Evolutionary conservation across 35 echinoderm and acorn worm genomes (phyloP), one percentile per base, ranked within the genome.

Genomic region (Chiridota heheva): DNA sequence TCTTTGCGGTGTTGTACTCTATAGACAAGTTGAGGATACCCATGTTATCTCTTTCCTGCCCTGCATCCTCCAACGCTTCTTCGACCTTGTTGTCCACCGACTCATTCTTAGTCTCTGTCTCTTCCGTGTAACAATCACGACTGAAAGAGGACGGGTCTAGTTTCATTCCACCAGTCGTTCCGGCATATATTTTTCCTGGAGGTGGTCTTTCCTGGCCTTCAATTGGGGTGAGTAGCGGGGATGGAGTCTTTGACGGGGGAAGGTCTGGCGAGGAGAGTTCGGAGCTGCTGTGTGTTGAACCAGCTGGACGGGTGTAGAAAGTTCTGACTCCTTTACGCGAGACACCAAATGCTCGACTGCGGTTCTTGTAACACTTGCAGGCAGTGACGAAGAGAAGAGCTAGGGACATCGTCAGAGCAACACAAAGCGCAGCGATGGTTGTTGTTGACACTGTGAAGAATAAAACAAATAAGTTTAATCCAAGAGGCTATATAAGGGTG

Each of bases 101-200:
- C 41, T 86, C 76, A 32, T 59, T 81, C 69, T 96, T 90, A 29
- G 83, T 72, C 26, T 90, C 87, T 3, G 81, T 70, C n/a, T 85
- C 92, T 45, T 96, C 92, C 1, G 92, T 85, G 68, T 96, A 96
- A 20, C 87, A 90, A 58, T 96, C 92, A 61, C 82, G 86, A 53
- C 85, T 90, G 20, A 96, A 73, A 5, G 87, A 90, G 0, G 80
- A 28, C 17, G 92, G 92, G 57, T 96, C 92, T 31, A 96, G 45
- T 34, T 87, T 90, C 16, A 48, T 63, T 7, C 76, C 68, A 33
- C 87, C 92, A 5, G 81, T 86, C 33, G 75, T 83, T 17, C 82
- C 80, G 40, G 75, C 72, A 63, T 85, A 96, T 17, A 82, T 90
- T 69, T 78, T 86, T 29, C 78, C 88, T 15, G 72, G 71, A 57